Conservation (phyloP, 2,888 invertebrate genomes). For the Andrena bicolor region DNA sequence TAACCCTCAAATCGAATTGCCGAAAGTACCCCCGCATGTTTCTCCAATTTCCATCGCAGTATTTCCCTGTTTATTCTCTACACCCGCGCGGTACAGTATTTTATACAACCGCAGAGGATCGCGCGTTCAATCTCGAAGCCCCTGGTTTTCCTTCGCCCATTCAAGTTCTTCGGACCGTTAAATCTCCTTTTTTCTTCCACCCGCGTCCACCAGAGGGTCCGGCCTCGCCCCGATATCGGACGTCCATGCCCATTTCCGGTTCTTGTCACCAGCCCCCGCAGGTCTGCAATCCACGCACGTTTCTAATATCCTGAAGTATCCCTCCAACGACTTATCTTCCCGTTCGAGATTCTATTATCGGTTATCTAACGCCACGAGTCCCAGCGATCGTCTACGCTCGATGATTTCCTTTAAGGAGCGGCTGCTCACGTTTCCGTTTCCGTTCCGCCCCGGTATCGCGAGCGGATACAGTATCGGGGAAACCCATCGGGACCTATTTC, state of each 20-base stretch:
- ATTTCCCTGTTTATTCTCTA: conserved; percentile 4
- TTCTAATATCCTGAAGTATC: conserved; percentile 79
- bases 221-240: conserved; percentile 37
- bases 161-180: conserved; percentile 45
- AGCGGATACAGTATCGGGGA: conserved; percentile 10
- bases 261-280: conserved; percentile 54
- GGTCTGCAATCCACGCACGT: conserved; percentile 78
- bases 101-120: conserved; percentile 10
- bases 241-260: conserved; percentile 67
- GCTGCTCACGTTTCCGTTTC: conserved; percentile 15
- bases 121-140: conserved; percentile 45
- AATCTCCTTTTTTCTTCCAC: conserved; percentile 39
- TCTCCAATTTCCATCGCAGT: background rate
- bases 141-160: conserved; percentile 25
- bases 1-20: too few species aligned
- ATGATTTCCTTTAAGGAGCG: conserved; percentile 20
- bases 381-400: background rate
- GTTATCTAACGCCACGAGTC: conserved; percentile 41
- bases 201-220: conserved; percentile 1
- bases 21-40: too few species aligned
- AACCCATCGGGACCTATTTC: background rate
- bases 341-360: conserved; percentile 51
- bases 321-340: conserved; percentile 36
- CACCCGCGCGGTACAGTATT: background rate
- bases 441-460: background rate